Evolutionary conservation across 2,888 invertebrate genomes (phyloP), one percentile per base, ranked within the genome.

Genomic region (Drosophila niveifrons): DNA sequence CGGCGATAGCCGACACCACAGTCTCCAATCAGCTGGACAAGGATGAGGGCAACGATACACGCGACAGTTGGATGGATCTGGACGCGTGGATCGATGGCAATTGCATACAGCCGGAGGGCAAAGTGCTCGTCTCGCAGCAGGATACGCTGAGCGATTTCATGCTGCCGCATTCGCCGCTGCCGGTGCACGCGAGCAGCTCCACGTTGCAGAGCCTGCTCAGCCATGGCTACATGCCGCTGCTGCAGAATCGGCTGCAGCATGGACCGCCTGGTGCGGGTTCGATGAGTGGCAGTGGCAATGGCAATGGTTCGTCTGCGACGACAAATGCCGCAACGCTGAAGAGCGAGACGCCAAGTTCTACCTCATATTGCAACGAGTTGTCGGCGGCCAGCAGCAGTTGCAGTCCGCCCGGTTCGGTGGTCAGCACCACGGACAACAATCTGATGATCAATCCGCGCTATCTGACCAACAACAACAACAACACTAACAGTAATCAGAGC

Each of bases 1-100:
- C 96, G 2, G 97, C 97, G 63, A 97, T 97, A 82, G 97, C 97
- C 1, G 97, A 97, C 88, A 97, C 97, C 9, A 97, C 97, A 0
- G 96, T 96, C 39, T 95, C 96, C n/a, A 95, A 94, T 78, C 94
- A 94, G 64, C 93, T 94, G 69, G 94, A 94, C n/a, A 94, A 94
- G 75, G 96, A 96, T 75, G 96, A 96, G 57, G 95, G 95, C 0
- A 93, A 94, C 90, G 95, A 95, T 55, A 96, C 96, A 0, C 93
- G 96, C 68, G 97, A 97, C 82, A 96, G 95, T 80, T 97, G 97
- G 97, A 96, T 97, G 94, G 97, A 97, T 90, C 94, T 97, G 57
- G 97, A 97, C 75, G 96, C 96, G 64, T 97, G 96, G 96, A 96
- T 97, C 80, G 96, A 96, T 69, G 95, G 95, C 8, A 96, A 96